Evolutionary conservation across 1,140 invertebrate genomes (phyloP).

Genomic region (Apolygus lucorum): DNA sequence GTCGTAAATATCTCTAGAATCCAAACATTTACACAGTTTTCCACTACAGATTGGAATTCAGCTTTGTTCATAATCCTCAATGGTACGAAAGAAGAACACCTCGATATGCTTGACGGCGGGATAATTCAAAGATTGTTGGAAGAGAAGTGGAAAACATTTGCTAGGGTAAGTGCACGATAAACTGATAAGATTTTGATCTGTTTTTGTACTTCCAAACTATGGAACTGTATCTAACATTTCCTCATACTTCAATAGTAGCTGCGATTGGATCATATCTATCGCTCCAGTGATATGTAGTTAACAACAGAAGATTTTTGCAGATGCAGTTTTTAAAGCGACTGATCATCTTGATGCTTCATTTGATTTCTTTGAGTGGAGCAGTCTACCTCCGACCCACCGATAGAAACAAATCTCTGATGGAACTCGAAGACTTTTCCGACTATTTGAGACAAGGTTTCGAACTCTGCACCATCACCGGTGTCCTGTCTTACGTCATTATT

Average conservation of each 20-base stretch:
- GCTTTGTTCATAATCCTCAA: conserved; percentile 96
- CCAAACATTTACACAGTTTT: conserved; percentile 9
- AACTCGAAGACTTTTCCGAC: conserved; percentile 46
- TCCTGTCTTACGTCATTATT: conserved; percentile 78
- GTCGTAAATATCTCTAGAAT: too few species aligned
- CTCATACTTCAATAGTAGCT: too few species aligned
- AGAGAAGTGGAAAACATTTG: conserved; percentile 99
- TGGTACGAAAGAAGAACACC: conserved; percentile 92
- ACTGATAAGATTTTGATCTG: too few species aligned
- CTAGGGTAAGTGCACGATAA: conserved; percentile 73
- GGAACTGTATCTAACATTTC: too few species aligned
- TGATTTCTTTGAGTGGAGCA: conserved; percentile 78
- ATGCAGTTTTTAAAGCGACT: conserved; percentile 86
- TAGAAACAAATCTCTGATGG: conserved; percentile 44
- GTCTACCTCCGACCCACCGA: conserved; percentile 73
- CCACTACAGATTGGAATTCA: conserved; percentile 87
- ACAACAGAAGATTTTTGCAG: too few species aligned
- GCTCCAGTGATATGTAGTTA: too few species aligned
- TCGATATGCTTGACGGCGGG: conserved; percentile 97
- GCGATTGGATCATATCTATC: too few species aligned
- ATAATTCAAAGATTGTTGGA: conserved; percentile 94
- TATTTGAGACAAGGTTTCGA: conserved; percentile 64
- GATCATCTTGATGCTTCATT: conserved; percentile 74
- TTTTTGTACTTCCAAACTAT: too few species aligned
- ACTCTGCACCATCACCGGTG: conserved; percentile 71